Evolutionary conservation across 2,888 invertebrate genomes (phyloP), one percentile per base, ranked within the genome.

Genomic region (Eilema depressum): DNA sequence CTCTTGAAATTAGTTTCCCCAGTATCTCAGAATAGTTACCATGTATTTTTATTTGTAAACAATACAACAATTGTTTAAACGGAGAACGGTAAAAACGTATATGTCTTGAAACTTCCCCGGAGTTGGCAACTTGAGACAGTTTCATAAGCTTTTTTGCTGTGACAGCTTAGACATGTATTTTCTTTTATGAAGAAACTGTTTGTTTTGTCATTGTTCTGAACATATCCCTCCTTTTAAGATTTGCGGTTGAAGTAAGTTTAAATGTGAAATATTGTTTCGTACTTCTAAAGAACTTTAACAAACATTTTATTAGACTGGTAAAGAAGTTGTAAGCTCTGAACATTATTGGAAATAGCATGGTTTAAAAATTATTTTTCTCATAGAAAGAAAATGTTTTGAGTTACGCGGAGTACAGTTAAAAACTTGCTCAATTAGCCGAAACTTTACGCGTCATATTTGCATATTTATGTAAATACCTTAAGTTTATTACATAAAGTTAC

Each of bases 101-200:
- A 77, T 76, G 78, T 82, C 81, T 79, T 76, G 75, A 74, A 85
- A 88, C 78, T 83, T 87, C 83, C 69, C 69, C 75, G 57, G 71
- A 80, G 78, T 86, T 85, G 78, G 73, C 75, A 86, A 85, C 85
- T 80, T 77, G 68, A 80, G 86, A 87, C 83, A 86, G 86, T 90
- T 90, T 89, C 86, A 88, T 89, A 88, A 90, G 88, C 83, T 89
- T 91, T 89, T 89, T 91, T 88, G 86, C 81, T 86, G 82, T 86
- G 87, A 89, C 86, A 88, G 82, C 81, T 77, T 71, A 82, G 86
- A 88, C 87, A 83, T 82, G 85, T 84, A 86, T 85, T 86, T 79
- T 82, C 79, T 83, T 84, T 86, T 86, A 85, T 82, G 71, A 84
- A 81, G 78, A 69, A 73, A 80, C 76, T 80, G 81, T 87, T 86